Evolutionary conservation across 2,113 vertebrate genomes (phyloP), one percentile per base, ranked within the genome.

Genomic region (Sclerurus mexicanus): DNA sequence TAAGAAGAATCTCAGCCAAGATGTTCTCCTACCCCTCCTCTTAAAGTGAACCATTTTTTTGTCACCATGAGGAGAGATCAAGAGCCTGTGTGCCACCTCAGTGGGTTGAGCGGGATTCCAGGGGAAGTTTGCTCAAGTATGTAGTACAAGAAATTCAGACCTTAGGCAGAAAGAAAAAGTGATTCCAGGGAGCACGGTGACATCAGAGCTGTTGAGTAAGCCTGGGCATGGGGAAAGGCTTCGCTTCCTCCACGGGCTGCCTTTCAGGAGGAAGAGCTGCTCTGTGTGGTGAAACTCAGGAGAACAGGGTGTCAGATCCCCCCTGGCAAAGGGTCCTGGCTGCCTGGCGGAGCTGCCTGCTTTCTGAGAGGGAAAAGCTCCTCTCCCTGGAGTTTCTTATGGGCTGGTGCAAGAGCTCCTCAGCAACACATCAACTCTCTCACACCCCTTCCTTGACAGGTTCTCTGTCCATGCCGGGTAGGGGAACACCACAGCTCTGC

Each of bases 151-250:
- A 89, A 81, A 44, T 59, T 42, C 1, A 4, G 23, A 55, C 12
- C 14, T 74, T 67, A 52, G 39, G 42, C 35, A 84, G 80, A 93
- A 89, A 78, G 67, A 63, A 92, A 90, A 94, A 93, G 83, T 86
- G 88, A 83, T 80, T 95, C 66, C 12, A 63, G 52, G 42, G 52
- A 59, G 7, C 1, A 0, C 11, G 74, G 31, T 93, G 90, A 80
- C 83, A 55, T 83, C 79, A 86, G 56, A 93, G 86, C 60, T 60
- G 39, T 77, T 95, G 80, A 24, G 55, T 86, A 86, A 95, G 42
- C 52, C 40, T 59, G 64, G 47, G 50, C 13, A 13, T 47, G 44
- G 16, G 3, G 44, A 35, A 73, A n/a, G 30, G 22, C 50, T 25
- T 84, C 3, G 3, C 83, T 95, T 97, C 68, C 56, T 95, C 42